These are phyloP conservation scores for Enteromius radiatus DNA, from an alignment of 2,797 vertebrate species.

Conservation along the genomic window DNA sequence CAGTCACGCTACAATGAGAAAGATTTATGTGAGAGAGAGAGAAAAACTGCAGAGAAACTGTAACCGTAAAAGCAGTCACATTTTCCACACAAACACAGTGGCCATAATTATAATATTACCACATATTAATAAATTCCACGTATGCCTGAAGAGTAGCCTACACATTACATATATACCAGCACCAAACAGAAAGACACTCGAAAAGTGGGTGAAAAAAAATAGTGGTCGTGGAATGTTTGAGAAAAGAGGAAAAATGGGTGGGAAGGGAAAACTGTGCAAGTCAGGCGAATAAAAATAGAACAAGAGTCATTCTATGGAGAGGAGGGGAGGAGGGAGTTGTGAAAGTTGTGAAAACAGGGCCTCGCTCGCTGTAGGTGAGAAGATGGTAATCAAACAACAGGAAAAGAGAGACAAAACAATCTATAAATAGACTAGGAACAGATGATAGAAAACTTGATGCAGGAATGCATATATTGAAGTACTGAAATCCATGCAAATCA, in stretches of 20 bases:
- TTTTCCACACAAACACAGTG: constrained; percentile 22
- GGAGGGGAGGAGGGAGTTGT: constrained; percentile 60
- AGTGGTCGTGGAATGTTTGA: constrained; percentile 67
- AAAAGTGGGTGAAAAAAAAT: constrained; percentile 66
- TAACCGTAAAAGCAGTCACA: constrained; percentile 10
- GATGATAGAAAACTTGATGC: background rate
- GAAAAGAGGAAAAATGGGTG: constrained; percentile 73
- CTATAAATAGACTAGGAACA: background rate
- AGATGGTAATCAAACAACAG: constrained; percentile 46
- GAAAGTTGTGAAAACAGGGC: constrained; percentile 78
- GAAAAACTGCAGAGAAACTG: background rate
- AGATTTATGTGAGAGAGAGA: constrained; percentile 46
- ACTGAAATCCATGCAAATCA: constrained; percentile 32
- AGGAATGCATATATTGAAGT: background rate
- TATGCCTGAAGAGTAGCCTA: constrained; percentile 39
- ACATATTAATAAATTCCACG: constrained; percentile 45
- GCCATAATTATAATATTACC: background rate
- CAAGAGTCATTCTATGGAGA: constrained; percentile 68
- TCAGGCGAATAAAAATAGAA: constrained; percentile 76
- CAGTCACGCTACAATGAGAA: constrained; percentile 38
- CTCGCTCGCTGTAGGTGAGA: constrained; percentile 69
- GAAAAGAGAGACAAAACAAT: constrained; percentile 3
- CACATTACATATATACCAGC: background rate
- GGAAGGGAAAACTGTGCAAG: constrained; percentile 63
- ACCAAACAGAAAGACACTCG: constrained; percentile 25